phyloP scores from a whole-genome alignment of 1,140 invertebrate genomes.

The Drosophila takahashii region DNA sequence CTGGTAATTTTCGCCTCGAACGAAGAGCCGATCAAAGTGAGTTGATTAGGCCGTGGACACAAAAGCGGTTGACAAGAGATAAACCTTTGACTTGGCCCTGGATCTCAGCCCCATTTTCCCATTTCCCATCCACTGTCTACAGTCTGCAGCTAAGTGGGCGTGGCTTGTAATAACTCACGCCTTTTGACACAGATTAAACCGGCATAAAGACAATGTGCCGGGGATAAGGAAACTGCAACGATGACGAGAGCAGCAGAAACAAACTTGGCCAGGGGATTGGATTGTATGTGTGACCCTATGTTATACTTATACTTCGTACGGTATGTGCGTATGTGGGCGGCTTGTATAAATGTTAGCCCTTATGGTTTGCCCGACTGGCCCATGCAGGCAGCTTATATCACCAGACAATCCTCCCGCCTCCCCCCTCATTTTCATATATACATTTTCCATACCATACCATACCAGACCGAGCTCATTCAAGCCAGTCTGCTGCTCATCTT shows the following conservation, averaged over 20 bases:
- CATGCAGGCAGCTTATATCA: slow-evolving; percentile 33
- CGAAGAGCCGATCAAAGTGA: slow-evolving; percentile 55
- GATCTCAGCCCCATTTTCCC: slow-evolving; percentile 20
- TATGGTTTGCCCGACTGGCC: slow-evolving; percentile 43
- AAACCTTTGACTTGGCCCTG: slow-evolving; percentile 72
- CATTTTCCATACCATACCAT: slow-evolving; percentile 5
- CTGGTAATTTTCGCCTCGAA: background rate
- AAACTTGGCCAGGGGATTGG: slow-evolving; percentile 45
- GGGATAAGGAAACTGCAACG: slow-evolving; percentile 25
- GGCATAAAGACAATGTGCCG: slow-evolving; percentile 53
- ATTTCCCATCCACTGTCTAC: background rate
- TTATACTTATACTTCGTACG: background rate
- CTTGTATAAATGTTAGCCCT: slow-evolving; percentile 49
- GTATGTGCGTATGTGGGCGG: slow-evolving; percentile 23
- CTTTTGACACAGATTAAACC: slow-evolving; percentile 82
- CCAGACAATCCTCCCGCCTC: slow-evolving; percentile 27
- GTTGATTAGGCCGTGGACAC: slow-evolving; percentile 68
- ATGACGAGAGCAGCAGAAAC: slow-evolving; percentile 43
- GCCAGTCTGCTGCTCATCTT: slow-evolving; percentile 47
- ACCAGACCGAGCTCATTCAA: slow-evolving; percentile 34
- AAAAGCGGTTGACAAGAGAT: slow-evolving; percentile 79
- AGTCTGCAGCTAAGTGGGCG: slow-evolving; percentile 55
- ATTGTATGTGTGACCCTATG: slow-evolving; percentile 21
- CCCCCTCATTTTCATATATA: slow-evolving; percentile 3
- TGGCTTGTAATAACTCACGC: slow-evolving; percentile 82